Conservation (phyloP, 2,888 invertebrate genomes). For the Hirudinaria manillensis region DNA sequence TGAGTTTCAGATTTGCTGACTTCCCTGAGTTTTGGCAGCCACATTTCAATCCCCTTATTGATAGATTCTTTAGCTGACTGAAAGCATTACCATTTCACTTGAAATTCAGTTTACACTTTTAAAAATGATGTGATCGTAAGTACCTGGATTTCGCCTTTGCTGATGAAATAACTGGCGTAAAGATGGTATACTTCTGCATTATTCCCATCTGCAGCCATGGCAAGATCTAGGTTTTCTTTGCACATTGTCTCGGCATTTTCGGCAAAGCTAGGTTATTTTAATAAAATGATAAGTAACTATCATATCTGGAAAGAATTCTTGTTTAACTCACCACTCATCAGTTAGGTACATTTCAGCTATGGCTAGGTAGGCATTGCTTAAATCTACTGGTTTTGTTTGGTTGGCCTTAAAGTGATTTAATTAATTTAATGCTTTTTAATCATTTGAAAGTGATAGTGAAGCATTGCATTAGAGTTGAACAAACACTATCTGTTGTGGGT, state of each 20-base stretch:
- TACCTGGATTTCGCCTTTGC: conserved; percentile 51
- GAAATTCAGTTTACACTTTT: not conserved
- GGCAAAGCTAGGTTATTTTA: conserved; percentile 35
- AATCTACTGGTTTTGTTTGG: conserved; percentile 40
- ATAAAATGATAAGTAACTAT: not conserved
- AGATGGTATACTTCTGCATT: conserved; percentile 55
- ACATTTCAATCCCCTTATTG: conserved; percentile 53
- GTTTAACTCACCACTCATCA: conserved; percentile 52
- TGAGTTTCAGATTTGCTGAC: conserved; percentile 35
- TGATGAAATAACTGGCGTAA: conserved; percentile 51
- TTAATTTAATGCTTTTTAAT: not conserved
- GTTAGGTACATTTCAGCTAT: conserved; percentile 56
- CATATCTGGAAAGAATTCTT: not conserved
- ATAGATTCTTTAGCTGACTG: conserved; percentile 49
- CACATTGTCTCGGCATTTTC: conserved; percentile 54
- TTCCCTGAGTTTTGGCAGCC: conserved; percentile 49
- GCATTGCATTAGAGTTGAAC: not conserved
- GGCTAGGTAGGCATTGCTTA: conserved; percentile 54
- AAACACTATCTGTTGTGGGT: not conserved
- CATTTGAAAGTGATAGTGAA: conserved; percentile 21
- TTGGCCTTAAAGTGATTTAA: not conserved
- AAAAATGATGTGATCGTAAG: not conserved
- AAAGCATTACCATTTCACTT: not conserved
- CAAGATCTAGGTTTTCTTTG: conserved; percentile 49
- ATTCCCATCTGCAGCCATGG: conserved; percentile 48